Base-by-base conservation (phyloP, 2,888 invertebrate genomes). In the Drosophila ustulata region DNA sequence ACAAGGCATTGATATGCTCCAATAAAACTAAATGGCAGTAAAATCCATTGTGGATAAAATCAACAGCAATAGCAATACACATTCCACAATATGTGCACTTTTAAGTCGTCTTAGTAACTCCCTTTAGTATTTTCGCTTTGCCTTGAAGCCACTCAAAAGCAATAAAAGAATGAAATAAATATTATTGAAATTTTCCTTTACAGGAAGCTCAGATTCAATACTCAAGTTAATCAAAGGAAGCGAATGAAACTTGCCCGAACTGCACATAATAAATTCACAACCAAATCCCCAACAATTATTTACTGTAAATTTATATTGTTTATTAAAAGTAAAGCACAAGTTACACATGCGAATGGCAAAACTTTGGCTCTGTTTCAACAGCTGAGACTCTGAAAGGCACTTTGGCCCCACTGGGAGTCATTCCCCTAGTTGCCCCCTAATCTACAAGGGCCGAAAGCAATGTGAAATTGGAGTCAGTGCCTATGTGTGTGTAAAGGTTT, bases 261-360 rank as follows among this genome's bases (percentile, higher is more conserved):
- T 39, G 41, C 53, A 49, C 39, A 64, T 62, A 76, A 82, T 82
- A 82, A 84, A 85, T 88, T 85, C 61, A 63, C 66, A 71, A 74
- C 71, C 58, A 81, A 82, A 88, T 78, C 64, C 66, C 63, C 69
- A 74, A 77, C 86, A 86, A 89, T 86, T 86, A 89, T 86, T 89
- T 88, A 86, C 88, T 82, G 86, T 75, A 85, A 85, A 86, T 88
- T 76, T 82, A 79, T 80, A 77, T 89, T 89, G 80, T 88, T 85
- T 87, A 85, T 84, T 89, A 87, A 82, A 86, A 80, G 84, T 75
- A 76, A 59, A 75, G 65, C 51, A 53, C 58, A 77, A 70, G 64
- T 66, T 70, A 46, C 52, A 68, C 52, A 56, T 51, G 51, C 37
- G 18, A 18, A 28, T 39, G 43, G 37, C 18, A 43, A 46, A 18